Conservation (phyloP, 2,113 vertebrate genomes). For the Oostethus manadensis region DNA sequence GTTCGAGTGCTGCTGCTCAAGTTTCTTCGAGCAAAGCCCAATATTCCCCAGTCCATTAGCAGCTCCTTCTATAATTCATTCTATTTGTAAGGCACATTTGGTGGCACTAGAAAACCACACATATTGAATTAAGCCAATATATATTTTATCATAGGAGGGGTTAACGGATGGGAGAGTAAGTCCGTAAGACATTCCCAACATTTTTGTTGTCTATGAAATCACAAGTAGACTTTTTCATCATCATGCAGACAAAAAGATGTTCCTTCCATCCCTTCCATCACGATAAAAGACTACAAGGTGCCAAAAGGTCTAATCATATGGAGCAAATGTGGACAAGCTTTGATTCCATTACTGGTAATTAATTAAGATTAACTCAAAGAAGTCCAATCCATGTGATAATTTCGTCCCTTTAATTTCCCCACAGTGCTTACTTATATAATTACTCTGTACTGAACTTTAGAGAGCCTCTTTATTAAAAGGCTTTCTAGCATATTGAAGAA, state of each 20-base stretch:
- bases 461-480: slow-evolving; percentile 9
- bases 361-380: slow-evolving; percentile 17
- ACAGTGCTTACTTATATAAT: slow-evolving; percentile 25
- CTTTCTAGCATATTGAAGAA: slow-evolving; percentile 4
- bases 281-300: slow-evolving; percentile 13
- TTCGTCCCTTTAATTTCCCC: slow-evolving; percentile 15
- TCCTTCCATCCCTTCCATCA: slow-evolving; percentile 14
- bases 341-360: slow-evolving; percentile 2
- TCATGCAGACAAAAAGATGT: neutral
- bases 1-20: neutral
- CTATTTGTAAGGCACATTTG: neutral
- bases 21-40: neutral
- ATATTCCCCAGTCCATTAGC: slow-evolving; percentile 8
- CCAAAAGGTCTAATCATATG: slow-evolving; percentile 7
- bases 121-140: neutral
- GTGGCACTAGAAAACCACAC: neutral
- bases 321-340: slow-evolving; percentile 8
- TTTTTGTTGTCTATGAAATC: neutral
- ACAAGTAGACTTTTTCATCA: no score
- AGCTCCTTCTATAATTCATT: neutral
- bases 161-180: neutral
- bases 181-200: neutral
- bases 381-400: slow-evolving; percentile 18
- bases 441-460: slow-evolving; percentile 12
- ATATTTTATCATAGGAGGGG: neutral